These are phyloP conservation scores for Synanthedon tipuliformis DNA, from an alignment of 2,888 invertebrate species.

Conservation along the genomic window DNA sequence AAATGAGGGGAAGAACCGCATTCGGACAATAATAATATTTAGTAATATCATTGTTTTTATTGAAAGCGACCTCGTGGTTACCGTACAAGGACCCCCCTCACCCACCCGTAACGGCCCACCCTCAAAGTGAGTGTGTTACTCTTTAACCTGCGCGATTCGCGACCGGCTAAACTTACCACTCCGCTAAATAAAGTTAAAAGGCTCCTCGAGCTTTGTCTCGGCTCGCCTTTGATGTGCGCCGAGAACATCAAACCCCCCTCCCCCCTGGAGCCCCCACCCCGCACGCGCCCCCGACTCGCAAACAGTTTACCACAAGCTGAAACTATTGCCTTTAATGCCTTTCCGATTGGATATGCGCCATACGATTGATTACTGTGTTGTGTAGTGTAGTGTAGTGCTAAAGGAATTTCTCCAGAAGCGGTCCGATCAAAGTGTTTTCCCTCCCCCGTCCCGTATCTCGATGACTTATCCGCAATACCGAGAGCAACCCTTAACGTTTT, in stretches of 20 bases:
- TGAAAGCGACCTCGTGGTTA: slow-evolving; percentile 11
- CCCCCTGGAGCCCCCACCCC: slow-evolving; percentile 6
- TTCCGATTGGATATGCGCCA: slow-evolving; percentile 50
- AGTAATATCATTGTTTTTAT: not conserved
- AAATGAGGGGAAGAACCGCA: no score
- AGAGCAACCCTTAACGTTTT: slow-evolving; percentile 43
- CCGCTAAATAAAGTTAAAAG: slow-evolving; percentile 71
- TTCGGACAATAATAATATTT: no score
- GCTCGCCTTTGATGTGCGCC: slow-evolving; percentile 62
- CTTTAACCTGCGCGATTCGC: slow-evolving; percentile 70
- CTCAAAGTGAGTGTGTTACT: slow-evolving; percentile 70
- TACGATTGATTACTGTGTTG: slow-evolving; percentile 59
- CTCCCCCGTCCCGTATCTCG: slow-evolving; percentile 24
- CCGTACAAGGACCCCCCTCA: slow-evolving; percentile 30
- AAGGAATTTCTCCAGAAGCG: slow-evolving; percentile 54
- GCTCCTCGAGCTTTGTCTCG: slow-evolving; percentile 69
- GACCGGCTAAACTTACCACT: slow-evolving; percentile 71
- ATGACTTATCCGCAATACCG: slow-evolving; percentile 36
- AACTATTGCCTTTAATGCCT: slow-evolving; percentile 67
- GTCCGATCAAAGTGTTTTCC: slow-evolving; percentile 46
- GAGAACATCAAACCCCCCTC: slow-evolving; percentile 20
- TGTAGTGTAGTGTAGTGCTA: slow-evolving; percentile 19
- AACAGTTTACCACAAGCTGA: slow-evolving; percentile 65
- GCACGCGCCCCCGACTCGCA: slow-evolving; percentile 30
- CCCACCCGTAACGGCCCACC: slow-evolving; percentile 19